Percentiles rank a stretch among this genome's conserved stretches.
Evolutionary conservation across 2,888 invertebrate species (phyloP).

Genomic region (Mycalesis mineus): DNA sequence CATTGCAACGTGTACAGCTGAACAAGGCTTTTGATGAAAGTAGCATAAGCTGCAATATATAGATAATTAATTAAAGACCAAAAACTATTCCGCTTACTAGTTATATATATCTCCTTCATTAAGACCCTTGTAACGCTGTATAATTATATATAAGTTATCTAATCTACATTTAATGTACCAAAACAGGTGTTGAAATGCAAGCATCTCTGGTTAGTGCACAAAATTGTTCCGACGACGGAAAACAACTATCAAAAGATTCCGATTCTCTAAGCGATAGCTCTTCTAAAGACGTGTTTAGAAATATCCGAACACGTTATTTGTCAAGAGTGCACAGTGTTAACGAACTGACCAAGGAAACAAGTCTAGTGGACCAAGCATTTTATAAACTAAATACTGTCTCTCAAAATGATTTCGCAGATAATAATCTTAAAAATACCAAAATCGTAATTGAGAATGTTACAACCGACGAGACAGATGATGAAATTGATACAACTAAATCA

Average conservation of each 20-base stretch:
- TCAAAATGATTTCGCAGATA: constrained; percentile 32
- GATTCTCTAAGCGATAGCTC: constrained; percentile 58
- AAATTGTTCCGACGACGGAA: constrained; percentile 53
- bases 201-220: constrained; percentile 62
- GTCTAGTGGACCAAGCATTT: constrained; percentile 62
- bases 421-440: constrained; percentile 36
- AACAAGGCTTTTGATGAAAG: no score
- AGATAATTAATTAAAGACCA: no score
- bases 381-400: constrained; percentile 44
- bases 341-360: constrained; percentile 51
- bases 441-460: constrained; percentile 58
- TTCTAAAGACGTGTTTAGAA: constrained; percentile 60
- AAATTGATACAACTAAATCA: constrained; percentile 29
- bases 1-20: constrained; percentile 36
- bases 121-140: constrained; percentile 6
- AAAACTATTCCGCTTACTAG: no score
- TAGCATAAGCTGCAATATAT: no score
- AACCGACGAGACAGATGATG: constrained; percentile 58
- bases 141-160: constrained; percentile 47
- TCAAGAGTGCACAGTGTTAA: constrained; percentile 64
- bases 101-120: neutral
- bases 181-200: constrained; percentile 69
- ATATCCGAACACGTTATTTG: constrained; percentile 63
- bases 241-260: constrained; percentile 45
- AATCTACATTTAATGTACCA: constrained; percentile 62